phyloP scores from a whole-genome alignment of 92 coral and sea anemone genomes.

The Paragorgia papillata region DNA sequence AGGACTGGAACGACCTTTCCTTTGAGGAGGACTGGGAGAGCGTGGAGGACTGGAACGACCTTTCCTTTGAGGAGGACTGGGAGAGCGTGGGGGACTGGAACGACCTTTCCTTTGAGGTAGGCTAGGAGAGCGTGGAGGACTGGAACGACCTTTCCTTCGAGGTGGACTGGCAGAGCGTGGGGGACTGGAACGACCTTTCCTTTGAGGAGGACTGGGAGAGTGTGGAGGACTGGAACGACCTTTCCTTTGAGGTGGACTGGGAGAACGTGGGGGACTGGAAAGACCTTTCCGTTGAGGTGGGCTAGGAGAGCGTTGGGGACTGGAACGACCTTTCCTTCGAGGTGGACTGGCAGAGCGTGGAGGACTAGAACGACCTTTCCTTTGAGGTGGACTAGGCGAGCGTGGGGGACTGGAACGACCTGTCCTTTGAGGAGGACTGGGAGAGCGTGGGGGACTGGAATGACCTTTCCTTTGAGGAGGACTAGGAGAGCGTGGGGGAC shows the following conservation, averaged over 20 bases:
- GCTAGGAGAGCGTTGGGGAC: constrained; percentile 36
- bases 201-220: background rate
- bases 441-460: constrained; percentile 22
- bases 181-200: constrained; percentile 1
- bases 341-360: constrained; percentile 36
- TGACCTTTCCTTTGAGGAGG: constrained; percentile 1
- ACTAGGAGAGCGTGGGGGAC: constrained; percentile 23
- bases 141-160: background rate
- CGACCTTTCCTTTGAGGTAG: background rate
- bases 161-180: constrained; percentile 19
- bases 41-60: constrained; percentile 37
- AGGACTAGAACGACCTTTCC: constrained; percentile 38
- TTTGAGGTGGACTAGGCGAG: constrained; percentile 48
- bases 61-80: constrained; percentile 18
- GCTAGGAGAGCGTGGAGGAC: background rate
- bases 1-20: constrained; percentile 31
- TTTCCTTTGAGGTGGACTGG: constrained; percentile 25
- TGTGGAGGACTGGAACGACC: constrained; percentile 22
- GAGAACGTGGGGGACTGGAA: constrained; percentile 9
- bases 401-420: constrained; percentile 18
- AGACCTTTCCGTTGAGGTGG: constrained; percentile 39
- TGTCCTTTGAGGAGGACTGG: constrained; percentile 43
- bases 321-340: constrained; percentile 27
- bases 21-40: constrained; percentile 38
- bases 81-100: constrained; percentile 34